Percentiles rank a stretch among this genome's conserved stretches.
Evolutionary conservation across 2,113 vertebrate genomes (phyloP).

Genomic region (Enhydra lutris): DNA sequence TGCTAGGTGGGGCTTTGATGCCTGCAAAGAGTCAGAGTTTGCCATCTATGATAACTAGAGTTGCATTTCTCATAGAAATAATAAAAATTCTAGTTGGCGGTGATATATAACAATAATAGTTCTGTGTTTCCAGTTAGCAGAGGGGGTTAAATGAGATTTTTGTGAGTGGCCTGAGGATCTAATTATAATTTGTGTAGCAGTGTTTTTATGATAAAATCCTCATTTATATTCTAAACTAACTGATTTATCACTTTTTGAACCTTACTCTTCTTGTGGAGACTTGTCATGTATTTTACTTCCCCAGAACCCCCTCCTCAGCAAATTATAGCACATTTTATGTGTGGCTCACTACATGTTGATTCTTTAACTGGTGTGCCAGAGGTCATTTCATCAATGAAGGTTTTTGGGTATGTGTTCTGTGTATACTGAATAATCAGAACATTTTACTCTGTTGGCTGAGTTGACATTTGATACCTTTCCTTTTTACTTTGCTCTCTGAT

Average conservation of each 20-base stretch:
- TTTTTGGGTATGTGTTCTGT: neutral
- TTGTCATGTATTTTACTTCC: neutral
- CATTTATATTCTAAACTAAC: neutral
- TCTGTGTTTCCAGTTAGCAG: neutral
- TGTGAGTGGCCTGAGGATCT: neutral
- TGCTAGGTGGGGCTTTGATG: neutral
- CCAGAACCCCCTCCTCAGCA: neutral
- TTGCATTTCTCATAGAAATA: neutral
- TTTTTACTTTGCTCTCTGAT: constrained; percentile 5
- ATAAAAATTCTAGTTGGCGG: neutral
- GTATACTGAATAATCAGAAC: neutral
- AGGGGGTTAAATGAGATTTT: neutral
- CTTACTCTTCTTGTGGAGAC: neutral
- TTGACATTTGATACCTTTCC: neutral
- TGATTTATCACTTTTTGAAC: neutral
- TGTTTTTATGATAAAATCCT: constrained; percentile 18
- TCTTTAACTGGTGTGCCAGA: neutral
- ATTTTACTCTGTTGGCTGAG: neutral
- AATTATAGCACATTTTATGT: neutral
- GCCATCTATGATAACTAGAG: neutral
- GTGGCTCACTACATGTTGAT: neutral
- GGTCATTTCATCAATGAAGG: neutral
- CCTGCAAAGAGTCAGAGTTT: neutral
- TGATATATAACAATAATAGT: neutral
- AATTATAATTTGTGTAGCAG: neutral